phyloP scores from a whole-genome alignment of 2,888 invertebrate genomes.

The Rhopalosiphum nymphaeae region DNA sequence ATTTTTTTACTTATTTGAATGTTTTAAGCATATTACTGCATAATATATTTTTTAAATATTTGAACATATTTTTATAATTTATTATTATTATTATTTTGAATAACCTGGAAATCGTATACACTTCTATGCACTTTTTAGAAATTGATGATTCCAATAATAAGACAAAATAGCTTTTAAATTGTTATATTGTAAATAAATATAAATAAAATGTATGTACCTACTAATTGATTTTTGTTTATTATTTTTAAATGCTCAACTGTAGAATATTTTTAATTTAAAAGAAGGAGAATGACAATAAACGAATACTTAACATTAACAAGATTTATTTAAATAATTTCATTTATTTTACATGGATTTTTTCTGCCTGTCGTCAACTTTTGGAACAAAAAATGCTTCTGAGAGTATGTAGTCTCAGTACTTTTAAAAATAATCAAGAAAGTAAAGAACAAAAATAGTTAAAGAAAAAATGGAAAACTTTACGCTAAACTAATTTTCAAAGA shows the following conservation, averaged over 20 bases:
- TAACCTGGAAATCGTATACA: background rate
- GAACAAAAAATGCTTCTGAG: too few relatives aligned
- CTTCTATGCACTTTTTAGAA: background rate
- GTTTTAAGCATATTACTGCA: background rate
- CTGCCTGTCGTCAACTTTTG: too few relatives aligned
- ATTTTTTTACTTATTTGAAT: background rate
- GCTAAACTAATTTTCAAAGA: too few relatives aligned
- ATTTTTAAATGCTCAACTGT: background rate
- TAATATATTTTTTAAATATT: background rate
- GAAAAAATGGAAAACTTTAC: too few relatives aligned
- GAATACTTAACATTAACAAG: too few relatives aligned
- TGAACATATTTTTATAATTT: background rate
- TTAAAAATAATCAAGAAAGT: too few relatives aligned
- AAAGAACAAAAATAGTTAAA: too few relatives aligned
- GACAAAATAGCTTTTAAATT: background rate
- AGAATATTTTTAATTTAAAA: background rate
- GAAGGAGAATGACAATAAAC: background rate
- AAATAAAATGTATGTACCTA: background rate
- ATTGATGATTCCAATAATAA: background rate
- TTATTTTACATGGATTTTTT: too few relatives aligned
- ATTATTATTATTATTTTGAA: background rate
- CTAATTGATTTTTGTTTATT: background rate
- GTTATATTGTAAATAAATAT: background rate
- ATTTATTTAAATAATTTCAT: background rate
- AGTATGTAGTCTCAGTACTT: too few relatives aligned